Evolutionary conservation across 2,797 vertebrate species (phyloP).

Genomic region (Chiloscyllium punctatum): DNA sequence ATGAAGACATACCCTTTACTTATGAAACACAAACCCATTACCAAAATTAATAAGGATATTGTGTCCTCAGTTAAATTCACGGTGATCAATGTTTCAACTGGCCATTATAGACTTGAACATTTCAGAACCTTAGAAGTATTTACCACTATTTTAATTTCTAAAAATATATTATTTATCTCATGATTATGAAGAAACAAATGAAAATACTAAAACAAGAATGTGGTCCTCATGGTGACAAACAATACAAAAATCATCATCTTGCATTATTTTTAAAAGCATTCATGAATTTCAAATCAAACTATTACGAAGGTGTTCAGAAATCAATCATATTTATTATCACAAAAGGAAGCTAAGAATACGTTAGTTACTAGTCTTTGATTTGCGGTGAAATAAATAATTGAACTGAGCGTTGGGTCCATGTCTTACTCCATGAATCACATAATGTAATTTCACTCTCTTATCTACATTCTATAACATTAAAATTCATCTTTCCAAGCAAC

Average conservation of each 20-base stretch:
- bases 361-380: background rate
- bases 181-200: background rate
- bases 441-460: background rate
- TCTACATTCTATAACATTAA: background rate
- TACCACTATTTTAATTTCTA: background rate
- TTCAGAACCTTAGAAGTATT: background rate
- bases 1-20: background rate
- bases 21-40: slow-evolving; percentile 3
- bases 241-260: background rate
- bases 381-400: background rate
- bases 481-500: background rate
- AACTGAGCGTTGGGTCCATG: background rate
- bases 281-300: background rate
- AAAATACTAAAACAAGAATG: background rate
- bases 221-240: background rate
- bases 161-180: background rate
- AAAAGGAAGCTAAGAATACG: background rate
- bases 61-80: too few species aligned
- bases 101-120: background rate
- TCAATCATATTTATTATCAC: background rate
- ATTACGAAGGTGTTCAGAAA: background rate
- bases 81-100: background rate
- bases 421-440: background rate
- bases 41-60: background rate
- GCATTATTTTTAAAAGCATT: background rate